A percentile compares a stretch with the other conserved stretches of the same genome.
Conservation (phyloP, 1,140 invertebrate species). For the Drosophila malerkotliana region DNA sequence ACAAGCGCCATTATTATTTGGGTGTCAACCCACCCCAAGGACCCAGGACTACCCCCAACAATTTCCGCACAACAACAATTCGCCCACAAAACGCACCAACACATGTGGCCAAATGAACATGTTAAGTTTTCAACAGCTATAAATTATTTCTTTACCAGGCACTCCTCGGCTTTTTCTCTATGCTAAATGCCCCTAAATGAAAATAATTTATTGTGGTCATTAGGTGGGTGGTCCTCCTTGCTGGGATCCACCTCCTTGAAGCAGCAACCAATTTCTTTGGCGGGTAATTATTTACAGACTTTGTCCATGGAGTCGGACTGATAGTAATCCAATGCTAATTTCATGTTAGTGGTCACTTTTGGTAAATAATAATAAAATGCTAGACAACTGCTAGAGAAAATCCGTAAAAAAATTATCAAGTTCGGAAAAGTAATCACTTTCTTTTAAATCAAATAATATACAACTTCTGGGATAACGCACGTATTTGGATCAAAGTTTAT, state of each 20-base stretch:
- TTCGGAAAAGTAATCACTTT: not conserved
- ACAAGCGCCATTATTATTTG: constrained; percentile 61
- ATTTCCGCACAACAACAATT: constrained; percentile 15
- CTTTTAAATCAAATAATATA: not conserved
- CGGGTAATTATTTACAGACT: constrained; percentile 45
- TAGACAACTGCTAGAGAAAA: too few relatives aligned
- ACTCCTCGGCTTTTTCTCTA: constrained; percentile 60
- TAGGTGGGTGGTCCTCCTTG: constrained; percentile 34
- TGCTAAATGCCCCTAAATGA: constrained; percentile 79
- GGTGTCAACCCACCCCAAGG: constrained; percentile 19
- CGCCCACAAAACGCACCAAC: constrained; percentile 40
- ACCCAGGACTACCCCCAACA: not conserved
- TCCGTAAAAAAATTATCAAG: too few relatives aligned
- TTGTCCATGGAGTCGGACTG: constrained; percentile 7
- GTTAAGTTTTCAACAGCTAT: constrained; percentile 80
- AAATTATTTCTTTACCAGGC: constrained; percentile 77
- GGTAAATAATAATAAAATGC: too few relatives aligned
- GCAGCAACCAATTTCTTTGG: constrained; percentile 13
- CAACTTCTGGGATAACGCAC: not conserved
- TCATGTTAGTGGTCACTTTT: constrained; percentile 11
- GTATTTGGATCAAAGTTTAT: not conserved
- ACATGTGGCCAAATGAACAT: constrained; percentile 78
- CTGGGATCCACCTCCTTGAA: constrained; percentile 7
- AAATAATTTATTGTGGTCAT: constrained; percentile 81
- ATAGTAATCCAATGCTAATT: constrained; percentile 22